Evolutionary conservation across 2,888 invertebrate genomes (phyloP).

Genomic region (Melieria picta): DNA sequence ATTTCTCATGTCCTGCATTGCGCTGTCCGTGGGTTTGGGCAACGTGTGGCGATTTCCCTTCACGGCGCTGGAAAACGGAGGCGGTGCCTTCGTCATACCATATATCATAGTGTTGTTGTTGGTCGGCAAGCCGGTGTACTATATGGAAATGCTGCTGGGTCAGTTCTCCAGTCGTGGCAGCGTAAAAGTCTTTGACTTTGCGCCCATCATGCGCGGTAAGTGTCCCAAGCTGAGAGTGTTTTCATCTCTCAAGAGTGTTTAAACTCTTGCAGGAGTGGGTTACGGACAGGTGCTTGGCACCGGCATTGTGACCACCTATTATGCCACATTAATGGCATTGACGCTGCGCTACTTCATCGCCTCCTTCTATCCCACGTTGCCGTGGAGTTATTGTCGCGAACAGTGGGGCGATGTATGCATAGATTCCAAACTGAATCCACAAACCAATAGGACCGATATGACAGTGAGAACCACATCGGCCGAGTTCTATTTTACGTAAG

Average conservation of each 20-base stretch:
- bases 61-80: conserved; percentile 74
- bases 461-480: conserved; percentile 59
- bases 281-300: conserved; percentile 70
- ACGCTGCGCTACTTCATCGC: conserved; percentile 73
- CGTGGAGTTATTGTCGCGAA: conserved; percentile 72
- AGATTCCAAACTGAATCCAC: conserved; percentile 51
- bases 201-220: conserved; percentile 76
- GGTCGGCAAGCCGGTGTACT: conserved; percentile 76
- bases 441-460: conserved; percentile 31
- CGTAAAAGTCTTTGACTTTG: conserved; percentile 73
- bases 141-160: conserved; percentile 77
- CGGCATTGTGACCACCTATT: conserved; percentile 72
- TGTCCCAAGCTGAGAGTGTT: neutral
- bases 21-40: conserved; percentile 73
- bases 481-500: conserved; percentile 66
- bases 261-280: conserved; percentile 67
- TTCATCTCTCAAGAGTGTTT: neutral
- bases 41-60: conserved; percentile 77
- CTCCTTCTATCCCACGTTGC: conserved; percentile 71
- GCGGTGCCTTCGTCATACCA: conserved; percentile 75
- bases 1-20: conserved; percentile 72
- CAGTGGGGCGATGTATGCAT: conserved; percentile 67
- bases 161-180: conserved; percentile 78
- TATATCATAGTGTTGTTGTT: conserved; percentile 73
- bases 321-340: conserved; percentile 74